phyloP scores from a whole-genome alignment of 2,888 invertebrate genomes.

The Heliconius hortense region DNA sequence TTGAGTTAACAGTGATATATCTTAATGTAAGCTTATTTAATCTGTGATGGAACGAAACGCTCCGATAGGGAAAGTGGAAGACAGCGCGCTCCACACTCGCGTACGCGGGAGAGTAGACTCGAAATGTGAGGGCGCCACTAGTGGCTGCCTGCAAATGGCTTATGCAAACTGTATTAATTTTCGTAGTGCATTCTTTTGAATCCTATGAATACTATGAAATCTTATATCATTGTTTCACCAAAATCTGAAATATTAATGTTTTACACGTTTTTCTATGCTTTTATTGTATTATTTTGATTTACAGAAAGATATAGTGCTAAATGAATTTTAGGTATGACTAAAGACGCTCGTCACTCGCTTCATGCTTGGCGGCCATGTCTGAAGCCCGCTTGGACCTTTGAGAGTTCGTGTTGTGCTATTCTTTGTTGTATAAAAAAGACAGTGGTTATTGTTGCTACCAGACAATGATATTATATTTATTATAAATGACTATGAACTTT shows the following conservation, averaged over 20 bases:
- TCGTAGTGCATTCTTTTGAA: slow-evolving; percentile 50
- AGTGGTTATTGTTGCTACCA: slow-evolving; percentile 68
- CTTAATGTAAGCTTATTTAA: not conserved
- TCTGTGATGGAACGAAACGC: slow-evolving; percentile 15
- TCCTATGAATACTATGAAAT: slow-evolving; percentile 60
- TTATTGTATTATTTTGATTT: slow-evolving; percentile 74
- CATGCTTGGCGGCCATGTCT: slow-evolving; percentile 80
- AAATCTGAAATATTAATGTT: slow-evolving; percentile 66
- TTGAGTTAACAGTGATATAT: not conserved
- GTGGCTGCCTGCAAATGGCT: slow-evolving; percentile 39
- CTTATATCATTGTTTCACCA: slow-evolving; percentile 66
- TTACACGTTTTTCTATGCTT: slow-evolving; percentile 63
- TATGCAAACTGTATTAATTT: slow-evolving; percentile 45
- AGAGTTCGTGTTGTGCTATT: slow-evolving; percentile 81
- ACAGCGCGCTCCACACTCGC: slow-evolving; percentile 26
- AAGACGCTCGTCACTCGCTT: slow-evolving; percentile 72
- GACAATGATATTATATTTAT: slow-evolving; percentile 66
- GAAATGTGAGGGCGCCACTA: slow-evolving; percentile 43
- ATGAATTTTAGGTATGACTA: slow-evolving; percentile 63
- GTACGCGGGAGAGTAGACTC: slow-evolving; percentile 31
- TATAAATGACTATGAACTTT: slow-evolving; percentile 66
- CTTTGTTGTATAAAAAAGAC: slow-evolving; percentile 73
- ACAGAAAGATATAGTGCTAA: slow-evolving; percentile 61
- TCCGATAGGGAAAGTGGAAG: slow-evolving; percentile 19
- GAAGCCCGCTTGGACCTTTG: slow-evolving; percentile 77